Conservation (phyloP, 64 coral and sea anemone species). For the Cladopsammia gracilis region DNA sequence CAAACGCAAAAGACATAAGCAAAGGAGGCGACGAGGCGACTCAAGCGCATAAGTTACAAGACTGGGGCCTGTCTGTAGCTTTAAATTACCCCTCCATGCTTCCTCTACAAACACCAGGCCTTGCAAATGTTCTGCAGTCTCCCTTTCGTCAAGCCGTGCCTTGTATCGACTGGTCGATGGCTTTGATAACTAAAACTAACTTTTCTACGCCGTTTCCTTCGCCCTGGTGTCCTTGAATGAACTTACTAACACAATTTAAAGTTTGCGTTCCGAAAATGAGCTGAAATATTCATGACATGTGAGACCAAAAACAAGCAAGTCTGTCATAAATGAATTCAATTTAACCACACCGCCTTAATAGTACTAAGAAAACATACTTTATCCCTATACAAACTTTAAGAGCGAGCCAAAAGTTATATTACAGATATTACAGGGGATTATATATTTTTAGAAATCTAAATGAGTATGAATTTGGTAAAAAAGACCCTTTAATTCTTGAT, state of each 20-base stretch:
- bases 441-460: neutral
- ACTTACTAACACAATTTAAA: neutral
- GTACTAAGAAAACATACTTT: neutral
- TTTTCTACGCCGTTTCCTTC: neutral
- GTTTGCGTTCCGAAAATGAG: slow-evolving; percentile 5
- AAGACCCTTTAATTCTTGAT: neutral
- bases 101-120: neutral
- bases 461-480: neutral
- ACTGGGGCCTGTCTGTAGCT: neutral
- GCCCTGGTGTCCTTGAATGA: neutral
- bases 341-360: neutral
- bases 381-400: neutral
- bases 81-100: neutral
- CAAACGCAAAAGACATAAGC: neutral
- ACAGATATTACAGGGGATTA: neutral
- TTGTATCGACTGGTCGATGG: slow-evolving; percentile 31
- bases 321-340: too few species aligned
- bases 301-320: neutral
- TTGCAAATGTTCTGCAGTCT: neutral
- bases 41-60: neutral
- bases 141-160: neutral
- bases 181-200: slow-evolving; percentile 21
- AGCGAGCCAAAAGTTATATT: neutral
- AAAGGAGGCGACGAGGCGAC: neutral
- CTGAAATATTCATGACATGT: slow-evolving; percentile 6